Base-by-base conservation (phyloP, 2,797 vertebrate species). In the Clarias pachynema region DNA sequence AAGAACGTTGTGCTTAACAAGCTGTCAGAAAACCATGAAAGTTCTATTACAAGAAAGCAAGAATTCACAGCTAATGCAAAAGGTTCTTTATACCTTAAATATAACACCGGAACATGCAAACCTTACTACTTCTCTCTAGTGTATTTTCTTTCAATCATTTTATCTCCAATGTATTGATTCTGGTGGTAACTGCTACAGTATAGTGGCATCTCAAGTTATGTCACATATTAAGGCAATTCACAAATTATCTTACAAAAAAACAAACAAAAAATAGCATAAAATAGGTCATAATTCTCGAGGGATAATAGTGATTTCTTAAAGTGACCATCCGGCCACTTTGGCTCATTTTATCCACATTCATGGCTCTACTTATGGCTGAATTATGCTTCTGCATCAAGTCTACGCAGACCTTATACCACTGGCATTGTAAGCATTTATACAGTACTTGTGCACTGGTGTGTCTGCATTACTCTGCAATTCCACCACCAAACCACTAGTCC, bases 1-100 rank as follows among this genome's bases (percentile, higher is more conserved):
- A 70, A 57, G 53, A 85, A 63, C 31, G 53, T 31, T 29, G 40
- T 57, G 44, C 31, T 78, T 8, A 84, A 84, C 49, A 68, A 29
- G 34, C 37, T 85, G 65, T 49, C 34, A 79, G n/a, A 78, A 70
- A 84, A 84, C 59, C 74, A 60, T 53, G 16, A 10, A 31, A 62
- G 69, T 60, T 72, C 75, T 18, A 62, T 84, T 44, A 84, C 4
- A 59, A 18, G 10, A 79, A 69, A 44, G 56, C 65, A 80, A 65
- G n/a, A 9, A 79, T 37, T 62, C 12, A 0, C 53, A 44, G 24
- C n/a, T 5, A 65, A 66, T 20, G 18, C 37, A 37, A 16, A 56
- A 40, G 6, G 20, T 53, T 66, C 15, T 15, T 49, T 44, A 44
- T 44, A 68, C 31, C 15, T 81, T 29, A 49, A 81, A 66, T 60